These are phyloP conservation scores for Phacellophora camtschatica DNA, from an alignment of 30 jellyfish, hydroid and myxozoan genomes.

Conservation along the genomic window DNA sequence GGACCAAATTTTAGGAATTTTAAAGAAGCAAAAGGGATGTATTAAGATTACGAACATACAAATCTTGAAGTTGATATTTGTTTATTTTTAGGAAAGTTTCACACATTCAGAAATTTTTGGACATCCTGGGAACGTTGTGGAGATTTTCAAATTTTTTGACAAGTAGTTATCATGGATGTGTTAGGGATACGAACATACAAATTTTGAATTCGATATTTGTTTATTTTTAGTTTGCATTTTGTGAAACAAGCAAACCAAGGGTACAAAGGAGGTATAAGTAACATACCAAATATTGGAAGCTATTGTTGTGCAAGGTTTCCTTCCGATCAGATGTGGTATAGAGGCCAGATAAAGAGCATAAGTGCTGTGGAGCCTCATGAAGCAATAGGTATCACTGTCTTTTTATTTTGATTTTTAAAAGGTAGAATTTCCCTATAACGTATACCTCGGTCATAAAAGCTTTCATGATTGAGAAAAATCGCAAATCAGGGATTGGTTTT, in stretches of 20 bases:
- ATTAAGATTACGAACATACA: too few species aligned
- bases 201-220: not conserved
- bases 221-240: slow-evolving; percentile 59
- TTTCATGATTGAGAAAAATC: too few species aligned
- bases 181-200: too few species aligned
- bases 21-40: too few species aligned
- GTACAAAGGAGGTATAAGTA: slow-evolving; percentile 91
- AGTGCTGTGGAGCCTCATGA: slow-evolving; percentile 37
- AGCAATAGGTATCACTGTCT: not conserved
- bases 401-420: not conserved
- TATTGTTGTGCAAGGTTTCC: slow-evolving; percentile 96
- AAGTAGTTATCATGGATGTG: too few species aligned
- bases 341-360: slow-evolving; percentile 74
- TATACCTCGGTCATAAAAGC: too few species aligned
- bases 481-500: too few species aligned
- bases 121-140: too few species aligned
- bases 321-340: slow-evolving; percentile 86
- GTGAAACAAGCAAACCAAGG: slow-evolving; percentile 87
- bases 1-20: too few species aligned
- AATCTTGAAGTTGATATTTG: not conserved
- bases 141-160: too few species aligned
- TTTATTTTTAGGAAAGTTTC: slow-evolving; percentile 47
- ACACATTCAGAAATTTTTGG: too few species aligned
- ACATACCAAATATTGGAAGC: slow-evolving; percentile 73
- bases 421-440: not conserved